These are phyloP conservation scores for Drosophila nr. fundita DNA, from an alignment of 2,888 invertebrate species.

Conservation along the genomic window DNA sequence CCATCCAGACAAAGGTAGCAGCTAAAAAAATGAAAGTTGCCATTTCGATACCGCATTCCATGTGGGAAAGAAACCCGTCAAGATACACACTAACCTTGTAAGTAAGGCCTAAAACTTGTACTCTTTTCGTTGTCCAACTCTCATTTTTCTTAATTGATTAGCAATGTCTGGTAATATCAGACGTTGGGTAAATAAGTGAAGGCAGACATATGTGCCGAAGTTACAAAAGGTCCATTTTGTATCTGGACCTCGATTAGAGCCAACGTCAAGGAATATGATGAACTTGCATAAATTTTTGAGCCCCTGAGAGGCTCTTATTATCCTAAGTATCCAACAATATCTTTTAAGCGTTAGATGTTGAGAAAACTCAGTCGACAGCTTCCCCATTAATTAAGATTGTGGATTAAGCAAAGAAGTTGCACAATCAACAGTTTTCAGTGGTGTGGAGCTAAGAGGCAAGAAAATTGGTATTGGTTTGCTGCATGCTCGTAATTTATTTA, in stretches of 20 bases:
- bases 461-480: background rate
- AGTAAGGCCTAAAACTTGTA: background rate
- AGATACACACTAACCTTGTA: background rate
- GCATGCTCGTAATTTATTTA: constrained; percentile 6
- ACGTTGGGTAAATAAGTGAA: too few relatives aligned
- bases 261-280: background rate
- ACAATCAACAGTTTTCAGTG: background rate
- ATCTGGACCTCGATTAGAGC: background rate
- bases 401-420: background rate
- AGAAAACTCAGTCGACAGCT: background rate
- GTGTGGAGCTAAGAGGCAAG: background rate
- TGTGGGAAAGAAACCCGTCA: background rate
- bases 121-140: background rate
- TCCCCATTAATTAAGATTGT: background rate
- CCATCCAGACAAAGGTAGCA: background rate
- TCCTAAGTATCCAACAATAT: background rate
- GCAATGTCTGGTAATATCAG: background rate
- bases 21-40: background rate
- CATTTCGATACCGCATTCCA: background rate
- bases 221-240: background rate
- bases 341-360: background rate
- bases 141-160: background rate
- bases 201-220: background rate
- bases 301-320: background rate
- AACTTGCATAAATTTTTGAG: background rate